Conservation (phyloP, 2,888 invertebrate genomes). For the Caenorhabditis doughertyi region DNA sequence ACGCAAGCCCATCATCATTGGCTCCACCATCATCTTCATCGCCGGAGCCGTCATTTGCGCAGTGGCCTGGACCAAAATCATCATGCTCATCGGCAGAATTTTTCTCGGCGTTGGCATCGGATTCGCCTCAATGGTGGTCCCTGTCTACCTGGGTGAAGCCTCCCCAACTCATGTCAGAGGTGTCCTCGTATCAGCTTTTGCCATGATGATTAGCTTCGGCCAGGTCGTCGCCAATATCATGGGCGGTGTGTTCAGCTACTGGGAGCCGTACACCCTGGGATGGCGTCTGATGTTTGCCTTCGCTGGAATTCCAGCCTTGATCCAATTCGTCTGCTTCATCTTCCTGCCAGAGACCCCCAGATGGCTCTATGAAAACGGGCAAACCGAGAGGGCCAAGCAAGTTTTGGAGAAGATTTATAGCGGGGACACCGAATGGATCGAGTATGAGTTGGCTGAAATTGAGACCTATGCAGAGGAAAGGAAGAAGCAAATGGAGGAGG, state of each 20-base stretch:
- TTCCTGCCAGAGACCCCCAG: conserved; percentile 86
- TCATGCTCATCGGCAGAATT: conserved; percentile 76
- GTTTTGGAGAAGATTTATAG: conserved; percentile 74
- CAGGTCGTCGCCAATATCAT: conserved; percentile 85
- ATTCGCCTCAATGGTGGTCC: conserved; percentile 84
- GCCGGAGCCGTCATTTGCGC: conserved; percentile 84
- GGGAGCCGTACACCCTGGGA: conserved; percentile 83
- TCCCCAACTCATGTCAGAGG: conserved; percentile 85
- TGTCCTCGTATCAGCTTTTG: conserved; percentile 84
- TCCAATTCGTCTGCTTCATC: conserved; percentile 85
- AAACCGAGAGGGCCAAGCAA: conserved; percentile 66
- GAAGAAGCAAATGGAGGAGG: conserved; percentile 59
- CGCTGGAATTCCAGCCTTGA: conserved; percentile 83
- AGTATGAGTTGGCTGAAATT: conserved; percentile 78
- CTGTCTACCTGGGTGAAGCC: conserved; percentile 86
- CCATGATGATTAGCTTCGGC: conserved; percentile 84
- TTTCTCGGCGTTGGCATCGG: conserved; percentile 80
- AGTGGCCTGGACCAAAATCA: conserved; percentile 72
- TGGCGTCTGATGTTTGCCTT: conserved; percentile 86
- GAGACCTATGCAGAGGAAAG: conserved; percentile 54
- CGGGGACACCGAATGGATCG: conserved; percentile 75
- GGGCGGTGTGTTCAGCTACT: conserved; percentile 85
- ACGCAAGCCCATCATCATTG: conserved; percentile 84
- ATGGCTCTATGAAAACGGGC: conserved; percentile 75
- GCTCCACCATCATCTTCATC: conserved; percentile 83